phyloP scores from a whole-genome alignment of 2,113 vertebrate species.

The Dolichotis patagonum region DNA sequence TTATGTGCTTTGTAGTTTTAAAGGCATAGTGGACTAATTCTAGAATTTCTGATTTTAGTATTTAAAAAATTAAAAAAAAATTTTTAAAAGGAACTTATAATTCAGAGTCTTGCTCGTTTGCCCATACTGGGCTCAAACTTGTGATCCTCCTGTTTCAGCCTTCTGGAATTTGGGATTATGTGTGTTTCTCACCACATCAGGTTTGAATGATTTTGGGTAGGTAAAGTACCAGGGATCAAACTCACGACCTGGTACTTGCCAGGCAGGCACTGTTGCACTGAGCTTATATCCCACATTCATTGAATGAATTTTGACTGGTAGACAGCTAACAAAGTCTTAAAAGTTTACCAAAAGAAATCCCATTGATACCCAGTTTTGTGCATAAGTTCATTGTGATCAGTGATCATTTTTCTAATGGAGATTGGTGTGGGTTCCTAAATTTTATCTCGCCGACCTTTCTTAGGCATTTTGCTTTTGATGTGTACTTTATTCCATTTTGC shows the following conservation, averaged over 20 bases:
- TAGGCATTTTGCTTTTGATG: conserved; percentile 22
- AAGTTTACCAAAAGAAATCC: conserved; percentile 3
- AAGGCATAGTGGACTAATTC: background rate
- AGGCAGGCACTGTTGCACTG: too few species aligned
- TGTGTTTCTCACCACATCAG: background rate
- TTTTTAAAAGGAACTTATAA: conserved; percentile 26
- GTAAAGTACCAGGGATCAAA: too few species aligned
- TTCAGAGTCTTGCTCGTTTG: background rate
- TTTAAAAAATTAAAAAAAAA: too few species aligned
- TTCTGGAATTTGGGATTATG: background rate
- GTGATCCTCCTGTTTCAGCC: background rate
- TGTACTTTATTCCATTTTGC: background rate
- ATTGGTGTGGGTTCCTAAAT: conserved; percentile 11
- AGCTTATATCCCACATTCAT: too few species aligned
- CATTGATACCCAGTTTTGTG: background rate
- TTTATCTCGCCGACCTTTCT: background rate
- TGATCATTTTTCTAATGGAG: background rate
- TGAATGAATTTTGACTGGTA: conserved; percentile 41
- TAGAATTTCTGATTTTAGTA: background rate
- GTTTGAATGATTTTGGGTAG: background rate
- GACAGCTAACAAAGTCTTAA: background rate
- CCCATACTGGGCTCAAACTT: too few species aligned
- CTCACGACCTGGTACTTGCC: too few species aligned
- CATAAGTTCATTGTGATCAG: background rate
- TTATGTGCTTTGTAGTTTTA: background rate